Base-by-base conservation (phyloP, 2,113 vertebrate species). In the Electrona antarctica region DNA sequence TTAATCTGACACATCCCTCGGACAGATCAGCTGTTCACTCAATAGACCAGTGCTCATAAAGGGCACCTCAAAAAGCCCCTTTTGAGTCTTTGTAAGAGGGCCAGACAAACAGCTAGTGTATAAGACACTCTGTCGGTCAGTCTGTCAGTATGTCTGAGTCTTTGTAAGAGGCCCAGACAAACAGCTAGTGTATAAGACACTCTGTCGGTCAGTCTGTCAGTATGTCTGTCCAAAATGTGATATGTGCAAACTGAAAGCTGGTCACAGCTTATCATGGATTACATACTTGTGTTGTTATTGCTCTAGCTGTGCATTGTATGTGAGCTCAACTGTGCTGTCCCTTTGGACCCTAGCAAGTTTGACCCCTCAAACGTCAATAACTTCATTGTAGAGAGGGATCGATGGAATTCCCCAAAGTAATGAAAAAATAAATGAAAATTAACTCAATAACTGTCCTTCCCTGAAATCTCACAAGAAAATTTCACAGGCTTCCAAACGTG, bases 1-100 rank as follows among this genome's bases (percentile, higher is more conserved):
- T 89, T 92, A 91, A 92, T 90, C 88, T 89, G 91, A 91, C 89
- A 89, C 79, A 89, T 90, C 87, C 87, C 77, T 78, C 85, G 81
- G 76, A 81, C 79, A 77, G 78, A 81, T 86, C 87, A 81, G 61
- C 73, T 88, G 84, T 86, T 88, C 84, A 78, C 79, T 87, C 89
- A 87, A 85, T 83, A 86, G 82, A 89, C 82, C 88, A 83, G 77
- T 59, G 83, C 87, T 90, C 87, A 80, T 89, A 83, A 90, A 80
- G 73, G 73, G 58, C 67, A 15, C 48, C 82, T 88, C 85, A 88
- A 59, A 50, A 84, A 82, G 83, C 70, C 84, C 79, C 73, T 88
- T 89, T 88, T 84, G 87, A 90, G 81, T 61, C 49, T 80, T 64
- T 61, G 80, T 84, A 81, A 79, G 82, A 76, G 85, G 78, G 21